Base-by-base conservation (phyloP, 2,797 vertebrate species). In the Acanthurus tractus region DNA sequence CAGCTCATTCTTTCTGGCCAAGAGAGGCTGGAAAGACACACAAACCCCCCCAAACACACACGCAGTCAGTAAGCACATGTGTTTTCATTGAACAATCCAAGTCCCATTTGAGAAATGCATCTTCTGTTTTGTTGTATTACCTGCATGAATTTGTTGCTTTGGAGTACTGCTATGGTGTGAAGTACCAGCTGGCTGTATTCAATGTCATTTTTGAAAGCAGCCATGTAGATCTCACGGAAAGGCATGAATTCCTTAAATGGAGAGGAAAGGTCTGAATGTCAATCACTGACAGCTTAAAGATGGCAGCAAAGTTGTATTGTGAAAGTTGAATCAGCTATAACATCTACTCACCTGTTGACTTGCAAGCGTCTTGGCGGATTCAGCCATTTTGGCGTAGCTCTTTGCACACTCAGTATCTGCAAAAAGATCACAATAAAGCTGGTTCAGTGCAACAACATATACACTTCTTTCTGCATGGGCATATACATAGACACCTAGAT, bases 101-200 rank as follows among this genome's bases (percentile, higher is more conserved):
- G 34, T 50, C 15, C 14, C 2, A 9, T 36, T 61, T 54, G 25
- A 70, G 23, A 70, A 63, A 57, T 2, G 20, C 15, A 14, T 6
- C 4, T 4, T 17, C 29, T 12, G 17, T 1, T 44, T 57, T 55
- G 38, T 18, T 46, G 2, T 23, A 46, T 59, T 78, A 99, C 98
- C 98, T 98, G 97, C 50, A 97, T 95, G 91, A 98, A 99, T 93
- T 98, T 99, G 92, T 99, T 98, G 79, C 96, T 94, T 79, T 98
- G 98, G 25, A 99, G 97, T 63, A 96, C 93, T 59, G 95, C 85
- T 58, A 96, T 94, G 40, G 97, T 98, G 82, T 98, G 96, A 67
- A 98, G 97, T 74, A 97, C 93, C 78, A 97, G 93, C 53, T 97
- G 96, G 91, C 96, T 96, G 88, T 95, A 97, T 69, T 98, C 96